Evolutionary conservation across 2,888 invertebrate genomes (phyloP).

Genomic region (Polydrusus cervinus): DNA sequence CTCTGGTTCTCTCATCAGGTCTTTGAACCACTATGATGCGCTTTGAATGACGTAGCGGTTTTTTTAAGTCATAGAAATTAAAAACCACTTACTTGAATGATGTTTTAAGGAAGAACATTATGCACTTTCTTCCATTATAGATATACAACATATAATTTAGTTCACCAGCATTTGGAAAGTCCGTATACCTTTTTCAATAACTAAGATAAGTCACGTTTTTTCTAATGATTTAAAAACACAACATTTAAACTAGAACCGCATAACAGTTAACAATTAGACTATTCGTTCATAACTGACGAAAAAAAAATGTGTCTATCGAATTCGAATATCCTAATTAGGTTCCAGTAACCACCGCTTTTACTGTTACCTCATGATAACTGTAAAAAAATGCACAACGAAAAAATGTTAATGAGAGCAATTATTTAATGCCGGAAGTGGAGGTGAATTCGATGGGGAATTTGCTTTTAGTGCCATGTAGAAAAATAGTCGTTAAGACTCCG

Average conservation of each 20-base stretch:
- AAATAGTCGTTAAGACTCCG: conserved; percentile 22
- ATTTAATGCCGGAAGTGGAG: conserved; percentile 1
- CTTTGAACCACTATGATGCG: too few species aligned
- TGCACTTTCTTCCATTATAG: background rate
- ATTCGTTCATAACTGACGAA: conserved; percentile 16
- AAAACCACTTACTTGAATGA: conserved; percentile 24
- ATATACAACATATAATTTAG: too few species aligned
- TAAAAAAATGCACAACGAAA: conserved; percentile 43
- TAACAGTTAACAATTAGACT: background rate
- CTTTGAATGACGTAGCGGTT: too few species aligned
- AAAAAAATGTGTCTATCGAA: conserved; percentile 5
- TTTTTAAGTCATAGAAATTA: too few species aligned
- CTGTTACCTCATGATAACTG: conserved; percentile 37
- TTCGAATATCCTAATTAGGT: background rate
- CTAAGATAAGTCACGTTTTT: too few species aligned
- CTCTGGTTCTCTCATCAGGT: too few species aligned
- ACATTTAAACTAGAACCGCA: too few species aligned
- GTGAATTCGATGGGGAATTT: conserved; percentile 18
- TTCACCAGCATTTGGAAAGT: too few species aligned
- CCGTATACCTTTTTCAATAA: too few species aligned
- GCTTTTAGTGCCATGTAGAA: background rate
- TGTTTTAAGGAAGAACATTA: conserved; percentile 36
- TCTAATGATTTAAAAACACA: too few species aligned
- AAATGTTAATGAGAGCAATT: conserved; percentile 17
- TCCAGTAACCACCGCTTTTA: conserved; percentile 5